A percentile compares a stretch with the other conserved stretches of the same genome.
Evolutionary conservation across 1,140 invertebrate species (phyloP).

Genomic region (Rhagoletis pomonella): DNA sequence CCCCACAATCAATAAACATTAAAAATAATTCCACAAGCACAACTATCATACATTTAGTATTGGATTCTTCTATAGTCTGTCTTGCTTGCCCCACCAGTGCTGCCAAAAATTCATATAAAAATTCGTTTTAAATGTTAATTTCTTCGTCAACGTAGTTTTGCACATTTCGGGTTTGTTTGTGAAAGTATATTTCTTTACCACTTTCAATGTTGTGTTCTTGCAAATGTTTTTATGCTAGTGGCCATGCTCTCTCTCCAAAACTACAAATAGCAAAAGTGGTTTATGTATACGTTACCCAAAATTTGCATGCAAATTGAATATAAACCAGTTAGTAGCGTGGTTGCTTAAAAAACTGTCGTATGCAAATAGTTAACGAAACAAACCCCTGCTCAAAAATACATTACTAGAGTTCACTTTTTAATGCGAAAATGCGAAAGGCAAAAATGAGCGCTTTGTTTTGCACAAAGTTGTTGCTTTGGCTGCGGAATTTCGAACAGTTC

Average conservation of each 20-base stretch:
- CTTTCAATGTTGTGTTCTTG: neutral
- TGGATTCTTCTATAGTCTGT: too few species aligned
- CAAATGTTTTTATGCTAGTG: neutral
- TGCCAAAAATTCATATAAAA: neutral
- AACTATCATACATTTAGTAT: neutral
- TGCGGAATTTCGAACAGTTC: too few species aligned
- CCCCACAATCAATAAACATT: too few species aligned
- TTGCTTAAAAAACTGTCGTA: constrained; percentile 13
- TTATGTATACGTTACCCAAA: neutral
- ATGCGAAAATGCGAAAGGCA: too few species aligned
- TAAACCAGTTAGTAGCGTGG: neutral
- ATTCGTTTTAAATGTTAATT: constrained; percentile 46
- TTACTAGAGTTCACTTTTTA: too few species aligned
- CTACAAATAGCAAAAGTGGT: neutral
- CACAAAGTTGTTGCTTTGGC: neutral
- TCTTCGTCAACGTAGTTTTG: neutral
- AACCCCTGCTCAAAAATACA: too few species aligned
- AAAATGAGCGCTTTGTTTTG: too few species aligned
- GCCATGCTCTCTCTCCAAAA: neutral
- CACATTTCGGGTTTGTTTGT: neutral
- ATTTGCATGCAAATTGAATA: constrained; percentile 46
- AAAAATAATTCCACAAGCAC: neutral
- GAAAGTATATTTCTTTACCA: neutral
- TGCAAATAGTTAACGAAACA: neutral
- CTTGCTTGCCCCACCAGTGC: neutral